Base-by-base conservation (phyloP, 1,140 invertebrate species). In the Conus ventricosus region DNA sequence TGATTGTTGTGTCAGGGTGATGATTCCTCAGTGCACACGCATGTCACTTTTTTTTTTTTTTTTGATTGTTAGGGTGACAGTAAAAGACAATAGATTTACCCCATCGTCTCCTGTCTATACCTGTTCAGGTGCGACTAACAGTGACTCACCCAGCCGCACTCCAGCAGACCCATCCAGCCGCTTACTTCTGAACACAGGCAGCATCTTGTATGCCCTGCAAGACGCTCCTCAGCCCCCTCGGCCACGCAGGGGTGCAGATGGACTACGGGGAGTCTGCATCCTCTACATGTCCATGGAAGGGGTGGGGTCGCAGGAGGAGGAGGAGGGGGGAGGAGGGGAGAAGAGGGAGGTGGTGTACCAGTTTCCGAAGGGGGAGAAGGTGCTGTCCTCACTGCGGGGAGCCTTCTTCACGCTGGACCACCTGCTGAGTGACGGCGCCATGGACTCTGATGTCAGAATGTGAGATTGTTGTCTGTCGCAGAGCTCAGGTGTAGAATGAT, bases 401-500 rank as follows among this genome's bases (percentile, higher is more conserved):
- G 90, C 94, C 90, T 95, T 95, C 89, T 92, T 94, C 82, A 95
- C 94, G 27, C 89, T 95, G 10, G 91, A 91, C 87, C 94, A 94
- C 88, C 91, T 93, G 5, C 88, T 95, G 82, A 91, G 91, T 67
- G 94, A 95, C 87, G 89, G 94, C 7, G 91, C 67, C 17, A n/a
- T 71, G 91, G 92, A 87, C 80, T 86, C 87, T 75, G 85, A 84
- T 87, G 89, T 87, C 71, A 91, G 90, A 85, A 88, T 84, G 90
- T 93, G 88, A 91, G 89, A 39, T 1, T 39, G 39, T 39, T 39
- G 39, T 39, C 39, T 39, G 39, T 39, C 39, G 39, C 39, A 39
- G 39, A 39, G 39, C 39, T 39, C 39, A 39, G 39, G 39, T 39
- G 39, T 39, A 39, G 39, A 39, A 39, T 39, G 39, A 39, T 39